phyloP scores from a whole-genome alignment of 2,888 invertebrate genomes.

The Acanthosepion pharaonis region DNA sequence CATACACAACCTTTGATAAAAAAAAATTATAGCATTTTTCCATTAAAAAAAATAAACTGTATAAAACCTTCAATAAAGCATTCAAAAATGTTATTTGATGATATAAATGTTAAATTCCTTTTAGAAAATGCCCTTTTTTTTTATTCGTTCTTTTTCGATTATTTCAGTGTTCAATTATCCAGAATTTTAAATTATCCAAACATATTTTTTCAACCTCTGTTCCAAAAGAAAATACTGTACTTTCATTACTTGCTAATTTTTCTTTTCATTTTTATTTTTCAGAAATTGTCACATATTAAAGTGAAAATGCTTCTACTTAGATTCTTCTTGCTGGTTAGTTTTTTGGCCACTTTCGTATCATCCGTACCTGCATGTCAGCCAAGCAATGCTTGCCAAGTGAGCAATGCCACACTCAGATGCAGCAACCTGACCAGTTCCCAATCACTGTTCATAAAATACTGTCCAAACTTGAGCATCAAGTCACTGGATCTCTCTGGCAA shows the following conservation, averaged over 20 bases:
- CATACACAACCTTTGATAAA: too few species aligned
- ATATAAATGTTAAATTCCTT: too few species aligned
- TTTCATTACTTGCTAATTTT: not conserved
- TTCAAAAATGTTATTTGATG: too few species aligned
- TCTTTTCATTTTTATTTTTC: not conserved
- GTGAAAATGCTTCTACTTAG: not conserved
- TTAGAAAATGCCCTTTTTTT: too few species aligned
- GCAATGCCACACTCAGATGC: not conserved
- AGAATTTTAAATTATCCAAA: too few species aligned
- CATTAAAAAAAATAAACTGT: too few species aligned
- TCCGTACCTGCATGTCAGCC: not conserved
- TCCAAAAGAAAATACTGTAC: too few species aligned
- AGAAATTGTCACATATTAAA: not conserved
- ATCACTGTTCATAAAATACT: not conserved
- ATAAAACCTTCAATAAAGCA: too few species aligned
- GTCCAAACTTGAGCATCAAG: not conserved
- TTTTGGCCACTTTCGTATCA: not conserved
- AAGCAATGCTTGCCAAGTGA: not conserved
- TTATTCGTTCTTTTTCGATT: too few species aligned
- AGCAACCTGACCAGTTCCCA: not conserved
- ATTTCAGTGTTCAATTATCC: too few species aligned
- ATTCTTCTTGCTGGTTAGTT: not conserved
- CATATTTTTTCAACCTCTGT: too few species aligned
- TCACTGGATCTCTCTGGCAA: not conserved
- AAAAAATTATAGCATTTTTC: too few species aligned